Conservation (phyloP, 1,140 invertebrate species). For the Drosophila micromelanica region DNA sequence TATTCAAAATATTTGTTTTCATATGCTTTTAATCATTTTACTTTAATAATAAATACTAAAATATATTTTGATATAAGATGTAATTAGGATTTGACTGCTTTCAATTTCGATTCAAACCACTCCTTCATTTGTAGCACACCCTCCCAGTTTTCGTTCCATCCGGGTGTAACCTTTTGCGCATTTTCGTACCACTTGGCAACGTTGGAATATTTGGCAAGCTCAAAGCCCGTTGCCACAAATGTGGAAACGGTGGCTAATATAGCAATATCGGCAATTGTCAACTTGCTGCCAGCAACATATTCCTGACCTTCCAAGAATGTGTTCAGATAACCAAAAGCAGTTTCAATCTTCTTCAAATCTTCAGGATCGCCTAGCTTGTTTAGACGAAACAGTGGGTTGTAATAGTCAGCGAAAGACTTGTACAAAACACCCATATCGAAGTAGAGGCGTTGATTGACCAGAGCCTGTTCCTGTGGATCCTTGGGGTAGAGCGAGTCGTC, state of each 20-base stretch:
- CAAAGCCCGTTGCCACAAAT: slow-evolving; percentile 87
- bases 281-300: slow-evolving; percentile 87
- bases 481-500: slow-evolving; percentile 88
- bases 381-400: slow-evolving; percentile 89
- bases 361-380: slow-evolving; percentile 87
- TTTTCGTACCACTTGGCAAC: slow-evolving; percentile 89
- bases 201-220: slow-evolving; percentile 88
- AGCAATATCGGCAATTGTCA: slow-evolving; percentile 91
- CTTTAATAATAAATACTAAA: not conserved
- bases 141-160: slow-evolving; percentile 76
- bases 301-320: slow-evolving; percentile 87
- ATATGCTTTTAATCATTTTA: too few relatives aligned
- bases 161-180: slow-evolving; percentile 88
- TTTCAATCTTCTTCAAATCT: slow-evolving; percentile 87
- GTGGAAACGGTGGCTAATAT: slow-evolving; percentile 88
- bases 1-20: too few relatives aligned
- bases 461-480: slow-evolving; percentile 87
- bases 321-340: slow-evolving; percentile 87
- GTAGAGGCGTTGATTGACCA: slow-evolving; percentile 90
- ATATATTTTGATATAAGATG: not conserved
- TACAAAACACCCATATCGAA: slow-evolving; percentile 90
- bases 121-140: slow-evolving; percentile 52
- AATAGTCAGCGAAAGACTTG: slow-evolving; percentile 86
- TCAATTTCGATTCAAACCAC: slow-evolving; percentile 21
- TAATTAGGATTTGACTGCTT: slow-evolving; percentile 15